Conservation (phyloP, 2,888 invertebrate genomes). For the Lordiphosa fenestrarum region DNA sequence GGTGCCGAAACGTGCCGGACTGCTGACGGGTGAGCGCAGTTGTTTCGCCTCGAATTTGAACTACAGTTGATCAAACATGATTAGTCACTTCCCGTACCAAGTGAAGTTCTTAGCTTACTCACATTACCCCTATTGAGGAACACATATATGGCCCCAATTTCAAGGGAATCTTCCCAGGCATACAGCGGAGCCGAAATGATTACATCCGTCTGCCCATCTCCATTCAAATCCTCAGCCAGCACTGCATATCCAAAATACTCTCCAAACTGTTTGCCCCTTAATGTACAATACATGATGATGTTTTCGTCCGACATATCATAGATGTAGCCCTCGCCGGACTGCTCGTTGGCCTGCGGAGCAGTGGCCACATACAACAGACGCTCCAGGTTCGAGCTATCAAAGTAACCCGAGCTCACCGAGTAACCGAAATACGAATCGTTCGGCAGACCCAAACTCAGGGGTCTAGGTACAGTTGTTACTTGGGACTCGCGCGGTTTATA, state of each 20-base stretch:
- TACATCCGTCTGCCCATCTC: conserved; percentile 84
- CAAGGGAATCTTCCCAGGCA: conserved; percentile 76
- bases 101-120: conserved; percentile 42
- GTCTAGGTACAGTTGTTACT: conserved; percentile 58
- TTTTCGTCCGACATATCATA: conserved; percentile 67
- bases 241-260: conserved; percentile 85
- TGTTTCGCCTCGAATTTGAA: conserved; percentile 77
- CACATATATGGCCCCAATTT: conserved; percentile 80
- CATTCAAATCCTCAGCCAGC: conserved; percentile 84
- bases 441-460: conserved; percentile 69
- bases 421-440: conserved; percentile 80
- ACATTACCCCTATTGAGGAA: conserved; percentile 79
- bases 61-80: conserved; percentile 46
- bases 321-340: conserved; percentile 79
- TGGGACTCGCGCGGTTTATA: too few relatives aligned
- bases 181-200: conserved; percentile 84
- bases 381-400: conserved; percentile 66
- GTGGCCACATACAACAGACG: conserved; percentile 78
- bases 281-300: conserved; percentile 74
- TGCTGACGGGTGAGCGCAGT: conserved; percentile 68
- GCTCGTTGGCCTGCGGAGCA: conserved; percentile 79
- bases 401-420: conserved; percentile 78
- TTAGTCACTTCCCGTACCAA: conserved; percentile 15
- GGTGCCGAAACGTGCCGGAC: conserved; percentile 77
- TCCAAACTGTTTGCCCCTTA: conserved; percentile 82